Evolutionary conservation across 37 sponge, comb jelly and placozoan genomes (phyloP).

Genomic region (Haliclona indistincta): DNA sequence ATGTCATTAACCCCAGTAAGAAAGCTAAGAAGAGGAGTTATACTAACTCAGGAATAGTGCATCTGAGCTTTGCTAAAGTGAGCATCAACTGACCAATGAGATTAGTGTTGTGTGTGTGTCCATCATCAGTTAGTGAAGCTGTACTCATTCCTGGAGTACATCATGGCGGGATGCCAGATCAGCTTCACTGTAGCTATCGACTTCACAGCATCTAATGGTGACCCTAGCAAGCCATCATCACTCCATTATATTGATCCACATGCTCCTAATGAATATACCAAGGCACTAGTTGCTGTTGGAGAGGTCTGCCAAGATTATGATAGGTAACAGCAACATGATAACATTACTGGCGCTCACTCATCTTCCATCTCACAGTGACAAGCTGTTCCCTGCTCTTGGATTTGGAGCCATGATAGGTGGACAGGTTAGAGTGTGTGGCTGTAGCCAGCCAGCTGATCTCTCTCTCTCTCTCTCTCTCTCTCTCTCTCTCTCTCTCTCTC

Average conservation of each 20-base stretch:
- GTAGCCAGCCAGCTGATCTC: too few species aligned
- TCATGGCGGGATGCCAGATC: slow-evolving; percentile 88
- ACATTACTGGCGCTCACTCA: too few species aligned
- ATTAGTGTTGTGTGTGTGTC: too few species aligned
- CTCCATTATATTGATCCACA: slow-evolving; percentile 83
- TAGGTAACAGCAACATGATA: too few species aligned
- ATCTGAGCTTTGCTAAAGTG: slow-evolving; percentile 49
- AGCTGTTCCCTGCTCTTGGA: slow-evolving; percentile 91
- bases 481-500: too few species aligned
- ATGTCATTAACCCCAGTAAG: slow-evolving; percentile 69
- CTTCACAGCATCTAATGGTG: slow-evolving; percentile 89
- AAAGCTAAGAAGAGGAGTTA: slow-evolving; percentile 67
- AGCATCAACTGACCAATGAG: too few species aligned
- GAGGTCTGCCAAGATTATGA: slow-evolving; percentile 89
- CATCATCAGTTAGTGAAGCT: slow-evolving; percentile 51
- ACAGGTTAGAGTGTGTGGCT: not conserved
- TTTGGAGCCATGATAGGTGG: slow-evolving; percentile 80
- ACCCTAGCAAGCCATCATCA: slow-evolving; percentile 69
- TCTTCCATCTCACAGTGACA: too few species aligned
- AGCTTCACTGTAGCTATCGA: slow-evolving; percentile 92
- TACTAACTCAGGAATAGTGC: slow-evolving; percentile 76
- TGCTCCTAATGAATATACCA: slow-evolving; percentile 76
- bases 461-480: too few species aligned
- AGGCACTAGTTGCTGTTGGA: slow-evolving; percentile 81
- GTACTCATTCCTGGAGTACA: slow-evolving; percentile 91